A percentile compares a stretch with the other conserved stretches of the same genome.
phyloP scores from a whole-genome alignment of 2,113 vertebrate genomes.

The Emberiza fucata region DNA sequence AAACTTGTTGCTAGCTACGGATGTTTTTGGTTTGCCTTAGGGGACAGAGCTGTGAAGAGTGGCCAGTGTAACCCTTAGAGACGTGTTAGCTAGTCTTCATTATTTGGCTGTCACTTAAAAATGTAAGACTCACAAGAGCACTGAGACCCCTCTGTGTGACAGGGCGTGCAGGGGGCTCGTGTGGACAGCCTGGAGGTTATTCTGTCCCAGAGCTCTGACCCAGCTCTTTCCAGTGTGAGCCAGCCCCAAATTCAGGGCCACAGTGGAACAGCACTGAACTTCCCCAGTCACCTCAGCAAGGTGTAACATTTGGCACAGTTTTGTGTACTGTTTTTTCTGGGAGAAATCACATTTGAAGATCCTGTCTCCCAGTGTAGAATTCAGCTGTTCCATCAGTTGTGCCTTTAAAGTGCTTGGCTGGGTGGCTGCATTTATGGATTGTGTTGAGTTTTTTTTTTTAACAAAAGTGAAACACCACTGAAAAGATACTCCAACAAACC shows the following conservation, averaged over 20 bases:
- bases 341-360: neutral
- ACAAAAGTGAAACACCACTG: neutral
- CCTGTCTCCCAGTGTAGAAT: neutral
- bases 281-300: neutral
- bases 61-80: neutral
- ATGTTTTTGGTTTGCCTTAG: neutral
- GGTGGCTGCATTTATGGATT: neutral
- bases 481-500: neutral
- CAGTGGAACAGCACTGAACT: neutral
- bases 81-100: neutral
- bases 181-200: neutral
- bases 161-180: rapidly evolving
- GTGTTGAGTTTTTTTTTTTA: neutral
- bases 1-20: neutral
- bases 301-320: neutral
- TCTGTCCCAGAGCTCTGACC: neutral
- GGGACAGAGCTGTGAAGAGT: neutral
- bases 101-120: neutral
- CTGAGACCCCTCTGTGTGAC: neutral
- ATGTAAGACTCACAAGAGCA: rapidly evolving
- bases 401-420: neutral
- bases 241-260: neutral
- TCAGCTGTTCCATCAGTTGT: neutral
- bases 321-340: neutral
- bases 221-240: neutral